These are phyloP conservation scores for Barnardius zonarius DNA, from an alignment of 2,113 vertebrate genomes.

Conservation along the genomic window DNA sequence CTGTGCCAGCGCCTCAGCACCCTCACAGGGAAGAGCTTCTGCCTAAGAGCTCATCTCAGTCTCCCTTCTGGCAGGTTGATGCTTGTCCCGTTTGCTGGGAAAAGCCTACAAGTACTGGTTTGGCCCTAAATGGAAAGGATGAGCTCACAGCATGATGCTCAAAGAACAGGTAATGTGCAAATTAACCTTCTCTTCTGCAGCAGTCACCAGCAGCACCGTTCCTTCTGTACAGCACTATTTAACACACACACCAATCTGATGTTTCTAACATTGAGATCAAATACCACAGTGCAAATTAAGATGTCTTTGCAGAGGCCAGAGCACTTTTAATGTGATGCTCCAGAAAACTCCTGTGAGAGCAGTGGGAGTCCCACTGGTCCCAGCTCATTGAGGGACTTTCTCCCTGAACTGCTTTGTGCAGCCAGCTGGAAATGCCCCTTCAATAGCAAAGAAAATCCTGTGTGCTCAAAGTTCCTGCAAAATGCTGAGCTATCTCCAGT, in stretches of 20 bases:
- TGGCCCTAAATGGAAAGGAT: accelerated
- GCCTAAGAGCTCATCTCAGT: background rate
- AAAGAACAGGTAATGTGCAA: background rate
- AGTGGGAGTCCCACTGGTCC: background rate
- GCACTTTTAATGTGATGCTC: accelerated
- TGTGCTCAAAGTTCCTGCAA: background rate
- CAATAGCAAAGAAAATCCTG: background rate
- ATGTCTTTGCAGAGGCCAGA: background rate
- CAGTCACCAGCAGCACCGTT: accelerated
- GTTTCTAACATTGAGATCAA: accelerated
- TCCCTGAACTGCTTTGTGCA: accelerated
- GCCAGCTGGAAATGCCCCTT: background rate
- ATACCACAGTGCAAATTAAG: background rate
- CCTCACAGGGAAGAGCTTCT: too few relatives aligned
- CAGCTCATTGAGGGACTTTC: background rate
- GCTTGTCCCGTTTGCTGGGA: background rate
- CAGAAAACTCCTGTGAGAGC: background rate
- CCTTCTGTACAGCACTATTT: background rate
- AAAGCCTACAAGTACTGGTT: background rate
- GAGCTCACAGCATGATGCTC: accelerated
- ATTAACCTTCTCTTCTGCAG: accelerated
- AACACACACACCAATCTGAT: accelerated
- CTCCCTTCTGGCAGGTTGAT: background rate
- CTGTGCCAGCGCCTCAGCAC: background rate
- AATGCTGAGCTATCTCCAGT: background rate